phyloP scores from a whole-genome alignment of 2,113 vertebrate species.

The Poeciliopsis retropinna region DNA sequence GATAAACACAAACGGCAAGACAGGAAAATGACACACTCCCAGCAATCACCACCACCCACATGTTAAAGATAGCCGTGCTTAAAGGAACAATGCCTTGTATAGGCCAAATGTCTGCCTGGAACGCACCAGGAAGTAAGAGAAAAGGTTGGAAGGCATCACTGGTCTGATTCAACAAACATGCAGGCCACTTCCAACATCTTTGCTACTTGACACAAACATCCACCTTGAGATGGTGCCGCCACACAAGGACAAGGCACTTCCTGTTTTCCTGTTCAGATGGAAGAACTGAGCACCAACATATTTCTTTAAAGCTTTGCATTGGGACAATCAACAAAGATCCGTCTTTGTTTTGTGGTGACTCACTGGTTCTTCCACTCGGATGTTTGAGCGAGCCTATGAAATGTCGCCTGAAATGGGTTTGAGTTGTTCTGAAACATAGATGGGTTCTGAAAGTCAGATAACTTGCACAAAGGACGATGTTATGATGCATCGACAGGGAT shows the following conservation, averaged over 20 bases:
- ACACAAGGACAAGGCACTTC: slow-evolving; percentile 66
- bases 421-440: background rate
- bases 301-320: slow-evolving; percentile 14
- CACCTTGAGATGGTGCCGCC: slow-evolving; percentile 34
- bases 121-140: slow-evolving; percentile 33
- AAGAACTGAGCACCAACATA: slow-evolving; percentile 43
- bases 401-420: slow-evolving; percentile 48
- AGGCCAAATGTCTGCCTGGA: slow-evolving; percentile 33
- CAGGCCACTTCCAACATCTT: slow-evolving; percentile 23
- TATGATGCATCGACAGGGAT: background rate
- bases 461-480: background rate
- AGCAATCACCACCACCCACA: slow-evolving; percentile 18
- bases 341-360: slow-evolving; percentile 61
- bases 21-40: slow-evolving; percentile 1
- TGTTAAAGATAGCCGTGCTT: background rate
- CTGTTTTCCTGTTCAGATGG: slow-evolving; percentile 73
- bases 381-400: slow-evolving; percentile 26
- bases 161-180: slow-evolving; percentile 56
- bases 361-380: slow-evolving; percentile 58
- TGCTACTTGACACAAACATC: slow-evolving; percentile 36
- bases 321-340: slow-evolving; percentile 45
- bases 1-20: background rate
- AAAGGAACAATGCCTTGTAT: slow-evolving; percentile 17
- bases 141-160: slow-evolving; percentile 22
- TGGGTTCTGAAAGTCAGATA: slow-evolving; percentile 3